phyloP scores from a whole-genome alignment of 2,797 vertebrate genomes.

The Malacoraja senta region DNA sequence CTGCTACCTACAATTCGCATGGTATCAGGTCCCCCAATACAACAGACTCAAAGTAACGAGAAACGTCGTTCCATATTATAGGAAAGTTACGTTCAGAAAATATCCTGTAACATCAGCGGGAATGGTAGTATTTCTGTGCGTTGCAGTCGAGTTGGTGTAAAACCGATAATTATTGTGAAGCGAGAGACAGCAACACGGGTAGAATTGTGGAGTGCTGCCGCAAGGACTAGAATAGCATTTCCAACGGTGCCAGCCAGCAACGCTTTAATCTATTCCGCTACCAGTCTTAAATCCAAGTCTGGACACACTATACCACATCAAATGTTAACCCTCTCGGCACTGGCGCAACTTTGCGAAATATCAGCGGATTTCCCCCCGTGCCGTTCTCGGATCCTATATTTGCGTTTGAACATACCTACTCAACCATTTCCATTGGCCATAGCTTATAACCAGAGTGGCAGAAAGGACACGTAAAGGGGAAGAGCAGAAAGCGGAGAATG shows the following conservation, averaged over 20 bases:
- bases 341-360: background rate
- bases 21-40: no score
- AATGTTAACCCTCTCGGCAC: constrained; percentile 1
- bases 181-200: background rate
- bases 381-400: background rate
- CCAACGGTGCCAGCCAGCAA: background rate
- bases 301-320: constrained; percentile 18
- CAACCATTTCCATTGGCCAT: background rate
- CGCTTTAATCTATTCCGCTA: constrained; percentile 31
- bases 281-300: constrained; percentile 10
- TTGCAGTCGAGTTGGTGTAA: background rate
- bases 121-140: background rate
- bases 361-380: background rate
- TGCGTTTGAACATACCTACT: background rate
- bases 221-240: constrained; percentile 16
- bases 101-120: background rate
- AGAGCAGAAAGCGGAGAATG: background rate
- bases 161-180: background rate
- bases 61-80: background rate
- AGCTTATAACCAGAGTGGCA: background rate
- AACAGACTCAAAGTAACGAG: background rate
- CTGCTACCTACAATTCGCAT: background rate
- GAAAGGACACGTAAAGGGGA: background rate
- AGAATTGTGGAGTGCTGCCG: background rate
- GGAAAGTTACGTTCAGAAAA: background rate